Base-by-base conservation (phyloP, 2,113 vertebrate species). In the Nyctibius bracteatus region DNA sequence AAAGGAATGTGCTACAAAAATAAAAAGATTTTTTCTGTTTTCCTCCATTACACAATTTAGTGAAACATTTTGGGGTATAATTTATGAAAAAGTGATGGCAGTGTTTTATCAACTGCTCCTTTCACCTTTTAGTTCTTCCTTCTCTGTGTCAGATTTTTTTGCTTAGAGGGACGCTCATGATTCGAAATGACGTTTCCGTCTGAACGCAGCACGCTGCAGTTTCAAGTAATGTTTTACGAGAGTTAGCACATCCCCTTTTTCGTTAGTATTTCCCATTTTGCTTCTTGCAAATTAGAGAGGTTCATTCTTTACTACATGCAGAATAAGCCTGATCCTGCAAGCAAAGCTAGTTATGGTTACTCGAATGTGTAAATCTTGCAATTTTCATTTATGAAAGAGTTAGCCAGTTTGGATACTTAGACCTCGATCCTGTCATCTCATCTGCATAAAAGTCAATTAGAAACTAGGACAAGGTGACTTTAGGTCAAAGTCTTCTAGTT, bases 381-480 rank as follows among this genome's bases (percentile, higher is more conserved):
- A 31, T 75, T 78, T 84, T 92, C 33, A 75, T 80, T 77, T 85
- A 37, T 66, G 41, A 35, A 65, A 81, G 59, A 28, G 5, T 22
- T 33, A 74, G 55, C 39, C 27, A 8, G 12, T 35, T 71, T 79
- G 57, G 59, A 39, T 78, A 49, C 78, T 37, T 41, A 1, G 22
- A n/a, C 70, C 66, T 27, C 0, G 2, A 59, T 94, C 77, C 77
- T 92, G 71, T 57, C 81, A 74, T 58, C 63, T 93, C 66, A 77
- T 94, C 82, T 95, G 77, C 90, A 84, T 92, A 65, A 88, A 95
- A 93, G 88, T 96, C 68, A 96, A 93, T 84, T 91, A 92, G 86
- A 95, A 97, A 95, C 83, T 92, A 93, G 96, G 92, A 71, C 81
- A 73, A 91, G 93, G 93, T 95, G 95, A 95, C 90, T 96, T 93